Evolutionary conservation across 2,888 invertebrate genomes (phyloP).

Genomic region (Nymphalis urticae): DNA sequence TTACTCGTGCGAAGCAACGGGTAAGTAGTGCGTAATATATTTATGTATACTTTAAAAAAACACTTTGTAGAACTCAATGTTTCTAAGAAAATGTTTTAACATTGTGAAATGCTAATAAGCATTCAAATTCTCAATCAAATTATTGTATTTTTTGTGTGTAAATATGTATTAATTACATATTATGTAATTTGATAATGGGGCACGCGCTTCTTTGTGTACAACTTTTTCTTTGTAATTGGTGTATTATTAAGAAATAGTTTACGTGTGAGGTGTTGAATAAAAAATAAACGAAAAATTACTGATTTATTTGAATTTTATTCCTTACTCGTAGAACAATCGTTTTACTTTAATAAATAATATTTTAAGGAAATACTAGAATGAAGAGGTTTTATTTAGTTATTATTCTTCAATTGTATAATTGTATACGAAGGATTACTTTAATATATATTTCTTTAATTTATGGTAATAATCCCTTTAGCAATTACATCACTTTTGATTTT

Average conservation of each 20-base stretch:
- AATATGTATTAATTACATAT: not conserved
- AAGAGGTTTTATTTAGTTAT: too few species aligned
- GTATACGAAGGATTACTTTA: too few species aligned
- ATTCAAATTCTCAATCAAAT: not conserved
- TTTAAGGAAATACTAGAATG: too few species aligned
- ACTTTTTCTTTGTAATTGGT: conserved; percentile 28
- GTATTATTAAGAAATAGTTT: conserved; percentile 20
- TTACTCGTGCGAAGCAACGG: too few species aligned
- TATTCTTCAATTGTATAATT: too few species aligned
- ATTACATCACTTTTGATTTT: too few species aligned
- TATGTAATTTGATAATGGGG: conserved; percentile 6
- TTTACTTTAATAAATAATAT: not conserved
- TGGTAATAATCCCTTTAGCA: too few species aligned
- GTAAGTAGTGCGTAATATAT: not conserved
- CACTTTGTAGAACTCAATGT: not conserved
- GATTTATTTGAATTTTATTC: not conserved
- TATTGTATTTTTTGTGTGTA: conserved; percentile 1
- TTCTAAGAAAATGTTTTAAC: not conserved
- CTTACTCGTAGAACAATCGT: not conserved
- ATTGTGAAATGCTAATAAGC: not conserved
- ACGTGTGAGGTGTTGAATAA: conserved; percentile 24
- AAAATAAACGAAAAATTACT: conserved; percentile 19
- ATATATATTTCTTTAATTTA: too few species aligned
- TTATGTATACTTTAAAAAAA: not conserved
- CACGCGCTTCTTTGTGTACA: conserved; percentile 25